Evolutionary conservation across 2,888 invertebrate species (phyloP), one percentile per base, ranked within the genome.

Genomic region (Catocala fraxini): DNA sequence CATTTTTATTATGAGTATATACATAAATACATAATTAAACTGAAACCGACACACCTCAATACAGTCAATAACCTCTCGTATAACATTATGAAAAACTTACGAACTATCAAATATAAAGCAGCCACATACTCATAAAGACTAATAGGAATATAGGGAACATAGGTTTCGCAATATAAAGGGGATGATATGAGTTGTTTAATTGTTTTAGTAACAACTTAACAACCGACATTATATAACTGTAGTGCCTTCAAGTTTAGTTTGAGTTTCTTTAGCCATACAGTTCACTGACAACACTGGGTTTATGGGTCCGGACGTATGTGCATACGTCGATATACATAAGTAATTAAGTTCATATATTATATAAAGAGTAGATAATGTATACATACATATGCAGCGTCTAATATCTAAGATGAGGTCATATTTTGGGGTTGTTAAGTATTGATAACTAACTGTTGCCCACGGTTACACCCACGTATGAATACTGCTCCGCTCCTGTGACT

Each of bases 81-180:
- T 25, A 25, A 25, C 25, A 25, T 25, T 25, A 25, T 25, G 4
- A 25, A 39, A 39, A 39, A 39, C 9, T 9, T 7, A 7, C 1
- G 0, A 9, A 6, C 35, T 1, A 9, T 39, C 42, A 42, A 43
- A 15, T 15, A 11, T 43, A 53, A 43, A 11, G 33, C 9, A 42
- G 4, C 39, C n/a, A 45, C 34, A 34, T 12, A 33, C 57, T 43
- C 57, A 49, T 52, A 25, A 13, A 66, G 65, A 63, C 56, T 51
- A 60, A 63, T 64, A 62, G 59, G 51, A 56, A 25, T 48, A 59
- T 67, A 71, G 59, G 56, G 59, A 67, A 64, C 57, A 65, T 52
- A 75, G 73, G 70, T 73, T 75, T 73, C 58, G 71, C 64, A 65
- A 77, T 74, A 72, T 65, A 69, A 69, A 59, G 60, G 46, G 61